These are phyloP conservation scores for Lysiphlebus fabarum DNA, from an alignment of 1,140 invertebrate species.

Conservation along the genomic window DNA sequence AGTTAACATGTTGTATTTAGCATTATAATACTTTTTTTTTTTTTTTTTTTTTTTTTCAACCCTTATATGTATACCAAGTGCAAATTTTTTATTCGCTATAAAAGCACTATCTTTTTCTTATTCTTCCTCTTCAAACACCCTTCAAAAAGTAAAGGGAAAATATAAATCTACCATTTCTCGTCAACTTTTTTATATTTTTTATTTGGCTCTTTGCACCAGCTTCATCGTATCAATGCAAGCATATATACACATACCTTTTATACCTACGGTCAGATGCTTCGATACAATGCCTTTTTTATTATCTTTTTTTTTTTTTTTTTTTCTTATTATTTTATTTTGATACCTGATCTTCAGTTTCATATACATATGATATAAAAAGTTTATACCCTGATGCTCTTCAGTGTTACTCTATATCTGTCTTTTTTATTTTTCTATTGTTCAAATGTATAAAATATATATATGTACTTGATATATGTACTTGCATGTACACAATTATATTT, in stretches of 20 bases:
- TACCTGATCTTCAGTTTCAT: slow-evolving; percentile 24
- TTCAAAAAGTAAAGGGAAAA: not conserved
- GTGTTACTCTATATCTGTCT: not conserved
- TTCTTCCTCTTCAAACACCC: not conserved
- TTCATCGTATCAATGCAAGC: slow-evolving; percentile 8
- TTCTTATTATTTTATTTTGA: too few species aligned
- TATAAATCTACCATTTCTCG: slow-evolving; percentile 12
- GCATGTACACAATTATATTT: too few species aligned
- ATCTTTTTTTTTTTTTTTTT: slow-evolving; percentile 7
- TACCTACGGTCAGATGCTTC: slow-evolving; percentile 31
- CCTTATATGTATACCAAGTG: slow-evolving; percentile 57
- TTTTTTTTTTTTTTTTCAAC: too few species aligned
- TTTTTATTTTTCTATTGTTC: not conserved
- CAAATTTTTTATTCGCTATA: slow-evolving; percentile 45
- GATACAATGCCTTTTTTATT: slow-evolving; percentile 28
- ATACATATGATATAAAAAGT: too few species aligned
- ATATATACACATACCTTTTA: slow-evolving; percentile 17
- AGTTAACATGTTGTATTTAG: slow-evolving; percentile 59
- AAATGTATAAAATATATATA: too few species aligned
- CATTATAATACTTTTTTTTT: slow-evolving; percentile 53
- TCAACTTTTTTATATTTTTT: slow-evolving; percentile 20
- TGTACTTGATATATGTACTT: too few species aligned
- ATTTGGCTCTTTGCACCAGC: not conserved
- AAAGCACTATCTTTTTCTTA: slow-evolving; percentile 8
- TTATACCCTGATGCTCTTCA: not conserved